These are phyloP conservation scores for Meteorus cinctellus DNA, from an alignment of 2,888 invertebrate species.

Conservation along the genomic window DNA sequence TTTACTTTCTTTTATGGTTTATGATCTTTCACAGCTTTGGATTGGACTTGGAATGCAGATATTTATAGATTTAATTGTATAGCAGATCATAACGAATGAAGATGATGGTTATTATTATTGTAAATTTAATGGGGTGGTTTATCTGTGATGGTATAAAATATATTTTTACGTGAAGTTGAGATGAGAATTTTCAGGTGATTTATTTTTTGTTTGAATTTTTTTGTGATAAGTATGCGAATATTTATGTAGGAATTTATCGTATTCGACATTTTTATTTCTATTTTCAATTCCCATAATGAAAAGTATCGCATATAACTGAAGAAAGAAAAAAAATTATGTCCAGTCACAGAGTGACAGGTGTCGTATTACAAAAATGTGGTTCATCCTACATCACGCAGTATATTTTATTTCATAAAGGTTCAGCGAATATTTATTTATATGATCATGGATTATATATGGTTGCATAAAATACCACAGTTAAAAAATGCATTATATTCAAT, in stretches of 20 bases:
- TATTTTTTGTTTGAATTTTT: no score
- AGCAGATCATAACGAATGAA: background rate
- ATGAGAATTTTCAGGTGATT: no score
- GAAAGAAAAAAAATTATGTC: background rate
- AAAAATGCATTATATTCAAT: no score
- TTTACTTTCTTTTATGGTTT: background rate
- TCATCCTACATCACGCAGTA: background rate
- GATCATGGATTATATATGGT: no score
- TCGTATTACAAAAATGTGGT: background rate
- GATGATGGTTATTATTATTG: background rate
- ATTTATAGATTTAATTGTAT: background rate
- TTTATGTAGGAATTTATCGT: background rate
- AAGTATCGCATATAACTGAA: background rate
- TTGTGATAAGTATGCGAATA: no score
- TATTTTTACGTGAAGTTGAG: background rate
- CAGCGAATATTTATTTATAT: no score
- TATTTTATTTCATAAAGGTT: no score
- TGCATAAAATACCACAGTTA: no score
- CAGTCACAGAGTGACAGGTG: constrained; percentile 1
- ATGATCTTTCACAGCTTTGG: background rate
- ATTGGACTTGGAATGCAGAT: background rate
- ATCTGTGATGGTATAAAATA: background rate
- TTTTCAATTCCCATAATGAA: background rate
- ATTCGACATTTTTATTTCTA: background rate
- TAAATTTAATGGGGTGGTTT: background rate